Evolutionary conservation across 2,888 invertebrate species (phyloP).

Genomic region (Melieria crassipennis): DNA sequence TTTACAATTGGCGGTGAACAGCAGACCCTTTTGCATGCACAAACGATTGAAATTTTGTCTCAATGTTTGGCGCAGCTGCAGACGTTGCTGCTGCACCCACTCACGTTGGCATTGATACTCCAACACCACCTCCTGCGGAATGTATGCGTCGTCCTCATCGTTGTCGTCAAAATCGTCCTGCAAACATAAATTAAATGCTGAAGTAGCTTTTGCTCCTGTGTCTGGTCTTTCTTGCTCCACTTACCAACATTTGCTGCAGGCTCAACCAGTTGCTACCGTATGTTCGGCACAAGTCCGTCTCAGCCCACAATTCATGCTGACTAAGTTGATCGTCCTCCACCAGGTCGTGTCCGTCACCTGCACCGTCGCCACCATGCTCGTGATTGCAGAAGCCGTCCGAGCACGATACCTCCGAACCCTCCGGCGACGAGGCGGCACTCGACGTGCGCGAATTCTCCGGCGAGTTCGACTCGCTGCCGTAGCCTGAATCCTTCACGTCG

Average conservation of each 20-base stretch:
- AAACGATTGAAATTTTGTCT: constrained; percentile 85
- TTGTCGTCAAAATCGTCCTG: constrained; percentile 77
- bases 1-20: constrained; percentile 48
- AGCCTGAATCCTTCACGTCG: constrained; percentile 79
- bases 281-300: constrained; percentile 31
- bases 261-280: constrained; percentile 57
- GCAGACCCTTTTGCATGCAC: constrained; percentile 67
- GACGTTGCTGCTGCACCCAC: constrained; percentile 81
- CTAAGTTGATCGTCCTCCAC: constrained; percentile 23
- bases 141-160: constrained; percentile 77
- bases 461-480: constrained; percentile 77
- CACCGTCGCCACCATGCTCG: constrained; percentile 65
- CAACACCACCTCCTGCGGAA: constrained; percentile 88
- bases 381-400: constrained; percentile 89
- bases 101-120: constrained; percentile 84
- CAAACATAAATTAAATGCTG: constrained; percentile 28
- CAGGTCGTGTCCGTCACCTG: constrained; percentile 56
- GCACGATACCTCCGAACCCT: constrained; percentile 90
- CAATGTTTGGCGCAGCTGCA: constrained; percentile 82
- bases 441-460: constrained; percentile 77
- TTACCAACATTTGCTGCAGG: constrained; percentile 83
- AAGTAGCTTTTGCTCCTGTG: neutral
- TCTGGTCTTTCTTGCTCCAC: constrained; percentile 42
- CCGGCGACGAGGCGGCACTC: constrained; percentile 84
- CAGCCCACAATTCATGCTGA: constrained; percentile 25